Conservation (phyloP, 2,888 invertebrate genomes). For the Gandaritis pyraliata region DNA sequence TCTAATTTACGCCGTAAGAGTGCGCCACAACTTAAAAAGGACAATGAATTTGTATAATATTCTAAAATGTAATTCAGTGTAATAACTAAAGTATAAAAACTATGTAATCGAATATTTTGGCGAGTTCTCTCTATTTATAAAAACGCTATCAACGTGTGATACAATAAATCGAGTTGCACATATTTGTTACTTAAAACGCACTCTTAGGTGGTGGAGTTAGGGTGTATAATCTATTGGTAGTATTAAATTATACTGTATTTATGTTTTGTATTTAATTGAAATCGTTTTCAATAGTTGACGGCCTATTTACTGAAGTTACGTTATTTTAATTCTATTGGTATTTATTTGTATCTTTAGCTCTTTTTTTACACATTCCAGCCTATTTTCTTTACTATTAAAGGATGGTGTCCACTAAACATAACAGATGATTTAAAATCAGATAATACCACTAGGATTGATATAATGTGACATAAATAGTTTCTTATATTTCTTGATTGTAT, state of each 20-base stretch:
- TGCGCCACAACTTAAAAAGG: slow-evolving; percentile 8
- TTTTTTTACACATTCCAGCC: slow-evolving; percentile 32
- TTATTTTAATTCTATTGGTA: not conserved
- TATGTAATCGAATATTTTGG: not conserved
- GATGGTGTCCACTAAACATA: slow-evolving; percentile 4
- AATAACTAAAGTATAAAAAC: not conserved
- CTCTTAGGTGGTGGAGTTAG: slow-evolving; percentile 4
- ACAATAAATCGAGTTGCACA: not conserved
- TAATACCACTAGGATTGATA: too few species aligned
- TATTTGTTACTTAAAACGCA: slow-evolving; percentile 5
- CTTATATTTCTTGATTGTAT: not conserved
- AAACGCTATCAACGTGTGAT: slow-evolving; percentile 8
- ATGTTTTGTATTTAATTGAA: slow-evolving; percentile 11
- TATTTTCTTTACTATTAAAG: not conserved
- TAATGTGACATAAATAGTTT: too few species aligned
- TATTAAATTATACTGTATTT: slow-evolving; percentile 17
- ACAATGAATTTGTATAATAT: slow-evolving; percentile 1
- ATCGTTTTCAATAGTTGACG: slow-evolving; percentile 3
- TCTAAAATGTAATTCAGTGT: not conserved
- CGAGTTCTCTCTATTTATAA: not conserved
- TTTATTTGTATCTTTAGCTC: not conserved
- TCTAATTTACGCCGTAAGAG: slow-evolving; percentile 7
- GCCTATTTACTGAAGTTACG: slow-evolving; percentile 17
- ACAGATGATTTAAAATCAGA: not conserved
- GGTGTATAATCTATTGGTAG: slow-evolving; percentile 14